phyloP scores from a whole-genome alignment of 2,797 vertebrate species.

The Cirrhinus mrigala region DNA sequence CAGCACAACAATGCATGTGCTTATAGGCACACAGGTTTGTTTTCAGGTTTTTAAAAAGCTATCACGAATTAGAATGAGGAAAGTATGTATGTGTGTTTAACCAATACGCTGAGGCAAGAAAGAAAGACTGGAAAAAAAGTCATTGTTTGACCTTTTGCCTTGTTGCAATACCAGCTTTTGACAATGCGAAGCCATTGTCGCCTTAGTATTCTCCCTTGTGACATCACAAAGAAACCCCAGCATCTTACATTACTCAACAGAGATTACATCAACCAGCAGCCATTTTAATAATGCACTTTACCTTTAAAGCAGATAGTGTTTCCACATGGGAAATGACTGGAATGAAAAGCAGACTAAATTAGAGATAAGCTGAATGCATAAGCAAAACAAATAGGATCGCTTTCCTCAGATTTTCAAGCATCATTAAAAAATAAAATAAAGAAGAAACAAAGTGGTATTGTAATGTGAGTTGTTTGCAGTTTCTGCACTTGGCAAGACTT shows the following conservation, averaged over 20 bases:
- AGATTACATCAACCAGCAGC: constrained; percentile 13
- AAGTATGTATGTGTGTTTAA: not conserved
- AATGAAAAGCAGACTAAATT: constrained; percentile 36
- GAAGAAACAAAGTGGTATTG: constrained; percentile 27
- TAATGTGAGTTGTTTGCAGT: constrained; percentile 4
- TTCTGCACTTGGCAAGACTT: constrained; percentile 36
- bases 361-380: constrained; percentile 19
- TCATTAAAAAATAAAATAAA: constrained; percentile 30
- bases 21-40: too few species aligned
- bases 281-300: constrained; percentile 48
- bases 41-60: not conserved
- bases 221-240: constrained; percentile 18
- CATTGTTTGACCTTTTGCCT: constrained; percentile 28
- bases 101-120: not conserved
- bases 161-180: not conserved
- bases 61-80: not conserved
- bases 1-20: too few species aligned
- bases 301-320: constrained; percentile 34
- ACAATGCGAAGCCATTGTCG: not conserved
- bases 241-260: not conserved
- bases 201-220: not conserved
- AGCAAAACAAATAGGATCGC: constrained; percentile 25
- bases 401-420: constrained; percentile 28
- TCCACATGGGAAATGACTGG: constrained; percentile 5
- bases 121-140: not conserved